A percentile compares a stretch with the other conserved stretches of the same genome.
Evolutionary conservation across 2,797 vertebrate genomes (phyloP).

Genomic region (Tapera naevia): DNA sequence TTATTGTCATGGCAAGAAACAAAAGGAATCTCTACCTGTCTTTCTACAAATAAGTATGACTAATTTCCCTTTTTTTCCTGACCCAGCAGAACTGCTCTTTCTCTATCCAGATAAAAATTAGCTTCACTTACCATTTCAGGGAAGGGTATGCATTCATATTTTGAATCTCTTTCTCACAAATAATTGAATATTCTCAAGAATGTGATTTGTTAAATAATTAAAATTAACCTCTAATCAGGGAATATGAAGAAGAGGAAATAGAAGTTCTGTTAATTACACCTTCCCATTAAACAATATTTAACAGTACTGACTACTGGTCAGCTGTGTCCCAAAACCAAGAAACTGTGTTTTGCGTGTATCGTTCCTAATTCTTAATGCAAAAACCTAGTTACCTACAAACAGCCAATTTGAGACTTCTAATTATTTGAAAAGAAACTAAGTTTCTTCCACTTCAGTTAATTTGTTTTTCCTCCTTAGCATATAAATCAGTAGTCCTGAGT

Average conservation of each 20-base stretch:
- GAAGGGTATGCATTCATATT: background rate
- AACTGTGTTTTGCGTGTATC: background rate
- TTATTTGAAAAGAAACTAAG: background rate
- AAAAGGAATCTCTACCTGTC: background rate
- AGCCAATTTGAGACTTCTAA: background rate
- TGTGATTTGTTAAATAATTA: background rate
- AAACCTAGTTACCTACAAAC: background rate
- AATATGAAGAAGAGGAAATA: background rate
- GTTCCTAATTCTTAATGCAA: background rate
- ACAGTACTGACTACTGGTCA: background rate
- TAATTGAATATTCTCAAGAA: background rate
- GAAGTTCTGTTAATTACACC: too few relatives aligned
- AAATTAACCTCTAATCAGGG: background rate
- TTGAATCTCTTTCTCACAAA: background rate
- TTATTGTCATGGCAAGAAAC: background rate
- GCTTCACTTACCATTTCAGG: background rate
- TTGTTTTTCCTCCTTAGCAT: fast-evolving
- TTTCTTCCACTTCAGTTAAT: background rate
- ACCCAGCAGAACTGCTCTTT: background rate
- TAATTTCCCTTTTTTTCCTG: background rate
- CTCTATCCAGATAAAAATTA: background rate
- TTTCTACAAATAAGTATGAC: background rate
- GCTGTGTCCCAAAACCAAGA: background rate
- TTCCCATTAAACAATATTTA: background rate
- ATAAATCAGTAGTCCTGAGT: background rate